phyloP scores from a whole-genome alignment of 2,797 vertebrate species.

The Myiotriccus ornatus region DNA sequence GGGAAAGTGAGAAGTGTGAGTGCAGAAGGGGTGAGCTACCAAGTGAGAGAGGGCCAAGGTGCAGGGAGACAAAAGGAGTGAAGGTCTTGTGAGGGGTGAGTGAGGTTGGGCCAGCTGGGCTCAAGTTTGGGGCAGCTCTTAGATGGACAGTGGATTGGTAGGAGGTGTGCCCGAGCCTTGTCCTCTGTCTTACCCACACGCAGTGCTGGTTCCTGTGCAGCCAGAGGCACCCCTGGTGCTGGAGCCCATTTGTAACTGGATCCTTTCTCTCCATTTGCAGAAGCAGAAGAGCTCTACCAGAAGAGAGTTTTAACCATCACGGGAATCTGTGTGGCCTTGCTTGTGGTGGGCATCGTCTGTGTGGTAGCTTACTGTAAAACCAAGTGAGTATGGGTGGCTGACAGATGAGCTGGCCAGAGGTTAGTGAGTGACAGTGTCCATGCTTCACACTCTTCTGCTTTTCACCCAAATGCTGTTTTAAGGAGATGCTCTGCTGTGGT shows the following conservation, averaged over 20 bases:
- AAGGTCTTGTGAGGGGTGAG: neutral
- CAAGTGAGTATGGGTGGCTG: conserved; percentile 86
- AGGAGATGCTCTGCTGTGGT: neutral
- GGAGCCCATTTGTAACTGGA: neutral
- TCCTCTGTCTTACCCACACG: neutral
- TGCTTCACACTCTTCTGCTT: neutral
- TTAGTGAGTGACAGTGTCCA: neutral
- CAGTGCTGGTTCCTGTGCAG: conserved; percentile 4
- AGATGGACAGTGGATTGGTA: neutral
- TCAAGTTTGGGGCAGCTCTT: neutral
- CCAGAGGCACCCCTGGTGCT: neutral
- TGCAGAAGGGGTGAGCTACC: neutral
- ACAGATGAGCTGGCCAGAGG: neutral
- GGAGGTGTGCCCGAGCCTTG: neutral
- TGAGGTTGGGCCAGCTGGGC: neutral
- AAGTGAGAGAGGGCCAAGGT: neutral
- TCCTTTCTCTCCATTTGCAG: conserved; percentile 78
- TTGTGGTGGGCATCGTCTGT: conserved; percentile 97
- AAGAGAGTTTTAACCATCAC: conserved; percentile 98
- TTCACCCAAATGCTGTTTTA: neutral
- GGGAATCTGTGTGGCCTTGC: conserved; percentile 95
- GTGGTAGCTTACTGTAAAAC: conserved; percentile 99
- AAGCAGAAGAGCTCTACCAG: conserved; percentile 98
- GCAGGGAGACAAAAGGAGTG: neutral
- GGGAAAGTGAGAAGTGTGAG: neutral